phyloP scores from a whole-genome alignment of 2,888 invertebrate genomes.

The Hydroisotoma schaefferi region DNA sequence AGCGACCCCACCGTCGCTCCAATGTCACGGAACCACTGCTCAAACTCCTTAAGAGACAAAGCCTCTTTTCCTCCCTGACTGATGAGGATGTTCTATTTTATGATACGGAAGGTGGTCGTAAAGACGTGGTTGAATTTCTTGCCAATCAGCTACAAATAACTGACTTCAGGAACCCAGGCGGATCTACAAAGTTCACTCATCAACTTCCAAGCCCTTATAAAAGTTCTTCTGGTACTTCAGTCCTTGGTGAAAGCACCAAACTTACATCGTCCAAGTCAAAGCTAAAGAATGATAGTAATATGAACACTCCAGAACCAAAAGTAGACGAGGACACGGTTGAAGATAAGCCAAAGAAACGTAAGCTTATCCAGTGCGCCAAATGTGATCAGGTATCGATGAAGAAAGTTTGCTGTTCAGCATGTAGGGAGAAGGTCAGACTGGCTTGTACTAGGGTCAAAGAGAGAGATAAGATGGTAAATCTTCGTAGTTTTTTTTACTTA shows the following conservation, averaged over 20 bases:
- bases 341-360: background rate
- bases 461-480: conserved; percentile 25
- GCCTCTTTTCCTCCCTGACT: conserved; percentile 30
- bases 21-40: conserved; percentile 24
- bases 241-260: too few species aligned
- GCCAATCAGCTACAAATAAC: conserved; percentile 19
- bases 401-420: conserved; percentile 34
- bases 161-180: background rate
- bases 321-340: too few species aligned
- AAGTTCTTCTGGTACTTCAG: too few species aligned
- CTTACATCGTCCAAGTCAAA: too few species aligned
- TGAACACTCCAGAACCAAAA: too few species aligned
- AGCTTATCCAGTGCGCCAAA: background rate
- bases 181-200: conserved; percentile 13
- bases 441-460: conserved; percentile 20
- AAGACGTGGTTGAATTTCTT: conserved; percentile 21
- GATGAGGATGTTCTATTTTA: conserved; percentile 33
- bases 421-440: conserved; percentile 31
- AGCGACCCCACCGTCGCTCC: conserved; percentile 15
- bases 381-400: conserved; percentile 12
- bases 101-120: conserved; percentile 25
- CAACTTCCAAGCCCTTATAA: conserved; percentile 26
- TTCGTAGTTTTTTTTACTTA: background rate
- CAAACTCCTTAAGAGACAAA: conserved; percentile 27
- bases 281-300: too few species aligned